A percentile compares a stretch with the other conserved stretches of the same genome.
Conservation (phyloP, 2,888 invertebrate genomes). For the Crocallis elinguaria region DNA sequence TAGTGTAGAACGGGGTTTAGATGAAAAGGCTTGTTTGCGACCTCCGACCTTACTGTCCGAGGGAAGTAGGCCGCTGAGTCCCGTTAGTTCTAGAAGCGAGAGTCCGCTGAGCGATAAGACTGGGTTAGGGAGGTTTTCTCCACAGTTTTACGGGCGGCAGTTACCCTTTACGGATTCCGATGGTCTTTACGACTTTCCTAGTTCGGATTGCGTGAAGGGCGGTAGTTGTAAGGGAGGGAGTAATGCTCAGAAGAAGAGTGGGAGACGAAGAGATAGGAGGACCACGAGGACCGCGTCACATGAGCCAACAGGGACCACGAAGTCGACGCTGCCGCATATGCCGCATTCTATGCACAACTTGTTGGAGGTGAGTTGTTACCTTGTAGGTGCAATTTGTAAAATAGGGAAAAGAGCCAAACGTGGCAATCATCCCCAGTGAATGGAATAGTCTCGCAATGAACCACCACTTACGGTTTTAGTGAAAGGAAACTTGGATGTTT, state of each 20-base stretch:
- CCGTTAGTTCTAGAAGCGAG: slow-evolving; percentile 91
- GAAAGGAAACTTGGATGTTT: too few relatives aligned
- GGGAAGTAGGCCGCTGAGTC: slow-evolving; percentile 86
- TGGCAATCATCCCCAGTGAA: too few relatives aligned
- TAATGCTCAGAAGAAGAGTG: slow-evolving; percentile 85
- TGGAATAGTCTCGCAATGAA: too few relatives aligned
- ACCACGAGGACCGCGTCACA: slow-evolving; percentile 81
- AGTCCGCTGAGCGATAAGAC: slow-evolving; percentile 91
- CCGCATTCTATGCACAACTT: slow-evolving; percentile 84
- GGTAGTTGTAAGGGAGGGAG: slow-evolving; percentile 79
- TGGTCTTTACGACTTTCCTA: slow-evolving; percentile 91
- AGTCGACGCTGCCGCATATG: slow-evolving; percentile 82
- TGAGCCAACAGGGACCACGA: slow-evolving; percentile 76
- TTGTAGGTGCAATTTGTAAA: neutral
- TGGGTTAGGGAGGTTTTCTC: slow-evolving; percentile 88
- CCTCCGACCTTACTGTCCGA: slow-evolving; percentile 84
- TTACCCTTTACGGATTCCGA: slow-evolving; percentile 92
- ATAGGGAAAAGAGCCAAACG: too few relatives aligned
- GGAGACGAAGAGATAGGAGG: slow-evolving; percentile 86
- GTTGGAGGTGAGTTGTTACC: slow-evolving; percentile 80
- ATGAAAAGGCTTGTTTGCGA: slow-evolving; percentile 73
- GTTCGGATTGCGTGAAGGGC: slow-evolving; percentile 87
- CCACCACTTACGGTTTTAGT: too few relatives aligned
- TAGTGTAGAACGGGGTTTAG: slow-evolving; percentile 82
- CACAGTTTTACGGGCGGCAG: slow-evolving; percentile 89